Evolutionary conservation across 2,888 invertebrate genomes (phyloP).

Genomic region (Subacronicta megacephala): DNA sequence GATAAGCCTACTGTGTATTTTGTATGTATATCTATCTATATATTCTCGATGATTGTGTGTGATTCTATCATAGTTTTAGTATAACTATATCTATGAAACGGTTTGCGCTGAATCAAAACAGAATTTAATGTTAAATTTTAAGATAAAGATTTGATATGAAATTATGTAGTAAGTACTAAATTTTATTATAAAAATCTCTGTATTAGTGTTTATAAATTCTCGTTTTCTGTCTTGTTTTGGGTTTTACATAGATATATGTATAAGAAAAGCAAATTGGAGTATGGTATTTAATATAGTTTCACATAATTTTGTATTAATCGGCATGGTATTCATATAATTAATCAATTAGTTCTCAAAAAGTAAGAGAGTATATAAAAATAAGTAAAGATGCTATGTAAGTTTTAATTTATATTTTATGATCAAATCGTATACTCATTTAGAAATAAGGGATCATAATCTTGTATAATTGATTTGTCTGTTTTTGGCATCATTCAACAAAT

Average conservation of each 20-base stretch:
- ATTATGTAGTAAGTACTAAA: constrained; percentile 24
- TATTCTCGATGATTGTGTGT: constrained; percentile 45
- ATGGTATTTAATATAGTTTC: constrained; percentile 66
- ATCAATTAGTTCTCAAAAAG: constrained; percentile 56
- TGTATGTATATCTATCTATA: constrained; percentile 40
- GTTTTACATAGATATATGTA: constrained; percentile 17
- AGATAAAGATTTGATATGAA: constrained; percentile 14
- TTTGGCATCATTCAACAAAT: constrained; percentile 31
- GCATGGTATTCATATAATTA: constrained; percentile 53
- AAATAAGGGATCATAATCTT: constrained; percentile 62
- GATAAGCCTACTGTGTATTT: constrained; percentile 42
- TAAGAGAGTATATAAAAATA: constrained; percentile 44
- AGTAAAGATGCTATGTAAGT: constrained; percentile 58
- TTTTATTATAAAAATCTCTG: constrained; percentile 13
- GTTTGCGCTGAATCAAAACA: constrained; percentile 43
- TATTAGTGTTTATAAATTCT: constrained; percentile 1
- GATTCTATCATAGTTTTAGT: constrained; percentile 54
- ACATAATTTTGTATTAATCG: constrained; percentile 57
- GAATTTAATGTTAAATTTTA: constrained; percentile 29
- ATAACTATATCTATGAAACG: constrained; percentile 32
- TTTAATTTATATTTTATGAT: constrained; percentile 72
- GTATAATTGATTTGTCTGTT: constrained; percentile 14
- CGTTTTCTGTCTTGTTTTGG: constrained; percentile 38
- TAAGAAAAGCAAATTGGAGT: constrained; percentile 38
- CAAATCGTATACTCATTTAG: constrained; percentile 85